Evolutionary conservation across 2,888 invertebrate genomes (phyloP), one percentile per base, ranked within the genome.

Genomic region (Trichogramma dendrolimi): DNA sequence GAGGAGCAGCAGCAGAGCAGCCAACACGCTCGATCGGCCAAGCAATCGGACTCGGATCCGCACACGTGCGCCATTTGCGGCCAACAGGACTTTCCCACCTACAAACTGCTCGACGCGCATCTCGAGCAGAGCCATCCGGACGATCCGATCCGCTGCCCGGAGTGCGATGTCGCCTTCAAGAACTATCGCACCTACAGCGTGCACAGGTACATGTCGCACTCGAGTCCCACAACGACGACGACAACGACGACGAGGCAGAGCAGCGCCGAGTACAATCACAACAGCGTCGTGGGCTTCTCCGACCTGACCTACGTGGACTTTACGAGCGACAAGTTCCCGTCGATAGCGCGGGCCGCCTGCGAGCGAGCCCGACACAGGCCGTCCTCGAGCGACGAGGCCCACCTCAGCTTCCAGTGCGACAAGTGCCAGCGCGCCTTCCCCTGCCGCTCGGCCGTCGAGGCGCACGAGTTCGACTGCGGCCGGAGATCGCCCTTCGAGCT

Each of bases 231-330:
- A 48, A 38, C 49, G n/a, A 63, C 67, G 8, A 62, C 50, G 40
- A 48, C 52, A 27, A 1, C 14, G 14, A 14, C 14, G 27, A 27
- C 27, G 27, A 27, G 27, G 27, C 27, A 27, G 27, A 54, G 54
- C 11, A 62, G 62, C 10, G 67, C 73, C 6, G 72, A 67, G 69
- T 77, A 70, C 51, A 65, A 67, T 53, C 68, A 69, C 67, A 85
- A 84, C 65, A 80, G 83, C 1, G 84, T 87, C 51, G 79, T 85
- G 1, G 88, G 88, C 11, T 89, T 87, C 75, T 85, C 86, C 68
- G 90, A 92, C 76, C 80, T 88, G 59, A 86, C 87, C 3, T 90
- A 88, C 74, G 85, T 89, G n/a, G 91, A 92, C 73, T 93, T 91
- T 74, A 87, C 91, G 0, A 86, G 86, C 63, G 85, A 86, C 69